phyloP scores from a whole-genome alignment of 1,140 invertebrate species.

The Euborellia annulipes region DNA sequence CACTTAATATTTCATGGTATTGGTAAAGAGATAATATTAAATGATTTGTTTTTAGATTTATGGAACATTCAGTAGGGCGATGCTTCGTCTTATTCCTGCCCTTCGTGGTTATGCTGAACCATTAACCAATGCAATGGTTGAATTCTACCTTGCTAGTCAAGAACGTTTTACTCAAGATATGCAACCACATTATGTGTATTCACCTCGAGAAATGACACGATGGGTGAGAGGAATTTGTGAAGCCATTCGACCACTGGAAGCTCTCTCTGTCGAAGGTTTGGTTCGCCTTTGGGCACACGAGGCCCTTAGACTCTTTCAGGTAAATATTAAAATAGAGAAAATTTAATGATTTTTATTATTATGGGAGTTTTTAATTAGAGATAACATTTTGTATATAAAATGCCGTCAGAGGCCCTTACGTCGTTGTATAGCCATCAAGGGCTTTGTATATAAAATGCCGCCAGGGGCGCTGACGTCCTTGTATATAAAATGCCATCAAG shows the following conservation, averaged over 20 bases:
- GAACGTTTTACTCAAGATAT: slow-evolving; percentile 98
- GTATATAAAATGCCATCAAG: too few relatives aligned
- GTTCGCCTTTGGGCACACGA: slow-evolving; percentile 98
- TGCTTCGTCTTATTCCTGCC: slow-evolving; percentile 82
- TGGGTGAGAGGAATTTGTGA: slow-evolving; percentile 99
- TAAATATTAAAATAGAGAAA: too few relatives aligned
- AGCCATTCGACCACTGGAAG: slow-evolving; percentile 88
- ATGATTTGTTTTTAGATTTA: slow-evolving; percentile 72
- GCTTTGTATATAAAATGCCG: too few relatives aligned
- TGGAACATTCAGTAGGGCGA: slow-evolving; percentile 93
- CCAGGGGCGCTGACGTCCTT: too few relatives aligned
- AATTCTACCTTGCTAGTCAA: slow-evolving; percentile 93
- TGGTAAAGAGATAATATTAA: too few relatives aligned
- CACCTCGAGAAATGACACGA: slow-evolving; percentile 97
- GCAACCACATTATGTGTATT: slow-evolving; percentile 99
- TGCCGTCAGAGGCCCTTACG: too few relatives aligned
- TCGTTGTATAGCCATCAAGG: too few relatives aligned
- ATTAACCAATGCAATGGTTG: slow-evolving; percentile 97
- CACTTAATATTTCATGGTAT: slow-evolving; percentile 1
- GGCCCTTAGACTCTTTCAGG: slow-evolving; percentile 89
- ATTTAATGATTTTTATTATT: too few relatives aligned
- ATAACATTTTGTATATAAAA: too few relatives aligned
- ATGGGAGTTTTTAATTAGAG: too few relatives aligned
- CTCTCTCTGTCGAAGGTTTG: slow-evolving; percentile 78
- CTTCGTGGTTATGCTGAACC: slow-evolving; percentile 88